Evolutionary conservation across 2,797 vertebrate species (phyloP), one percentile per base, ranked within the genome.

Genomic region (Gobionotothen gibberifrons): DNA sequence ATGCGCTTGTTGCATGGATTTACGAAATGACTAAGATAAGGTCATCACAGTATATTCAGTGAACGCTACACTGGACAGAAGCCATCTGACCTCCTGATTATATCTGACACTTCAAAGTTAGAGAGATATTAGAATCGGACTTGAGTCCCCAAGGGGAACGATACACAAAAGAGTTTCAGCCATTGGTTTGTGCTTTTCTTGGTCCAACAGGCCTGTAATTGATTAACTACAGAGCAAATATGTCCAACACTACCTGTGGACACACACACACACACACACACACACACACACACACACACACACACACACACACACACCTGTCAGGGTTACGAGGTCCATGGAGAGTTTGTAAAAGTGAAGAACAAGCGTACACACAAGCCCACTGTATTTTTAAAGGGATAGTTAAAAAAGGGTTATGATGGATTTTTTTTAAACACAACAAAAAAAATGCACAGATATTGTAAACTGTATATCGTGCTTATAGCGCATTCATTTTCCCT

Each of bases 191-290:
- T 81, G 79, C 87, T 85, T 86, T 82, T 87, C 75, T 81, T 13
- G 6, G 78, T 70, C 83, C 57, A 55, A 77, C 66, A 61, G 74
- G 60, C 64, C 65, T 82, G 92, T 93, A 81, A 93, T 91, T 93
- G 87, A 94, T 94, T 93, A 94, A 94, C 93, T 87, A 83, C 79
- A 91, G 78, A 77, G 89, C 87, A 93, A 94, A 95, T 92, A 92
- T 82, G 72, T 79, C 85, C 79, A 79, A 84, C 85, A 82, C 88
- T 85, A 89, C 85, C 88, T 88, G 87, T 90, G 85, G 61, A 63
- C 58, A 71, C 77, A 68, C 58, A 42, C 69, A 56, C 74, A 64
- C 26, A 53, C 53, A 56, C 70, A 63, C 72, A 68, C 69, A 58
- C 69, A 63, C 59, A 68, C 67, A 72, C 68, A 76, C 70, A 63